Conservation (phyloP, 2,113 vertebrate genomes). For the Mesocricetus auratus region DNA sequence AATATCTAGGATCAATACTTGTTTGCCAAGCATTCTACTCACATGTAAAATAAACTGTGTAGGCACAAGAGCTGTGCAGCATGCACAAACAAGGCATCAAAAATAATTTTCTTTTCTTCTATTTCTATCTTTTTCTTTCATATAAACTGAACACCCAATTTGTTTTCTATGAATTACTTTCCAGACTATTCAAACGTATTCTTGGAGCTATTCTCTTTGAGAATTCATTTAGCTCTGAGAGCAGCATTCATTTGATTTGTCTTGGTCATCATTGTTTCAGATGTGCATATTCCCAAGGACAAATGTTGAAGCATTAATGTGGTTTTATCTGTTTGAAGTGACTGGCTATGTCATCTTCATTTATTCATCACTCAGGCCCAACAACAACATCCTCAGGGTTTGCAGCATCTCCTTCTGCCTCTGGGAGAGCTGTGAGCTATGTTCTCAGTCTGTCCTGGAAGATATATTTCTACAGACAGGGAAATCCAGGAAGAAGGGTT, state of each 20-base stretch:
- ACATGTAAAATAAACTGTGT: neutral
- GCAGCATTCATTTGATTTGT: constrained; percentile 82
- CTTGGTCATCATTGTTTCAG: constrained; percentile 75
- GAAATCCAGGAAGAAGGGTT: neutral
- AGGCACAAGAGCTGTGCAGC: constrained; percentile 26
- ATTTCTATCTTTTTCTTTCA: neutral
- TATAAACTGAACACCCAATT: constrained; percentile 39
- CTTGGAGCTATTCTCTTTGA: constrained; percentile 78
- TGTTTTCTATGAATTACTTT: constrained; percentile 81
- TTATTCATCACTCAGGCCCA: constrained; percentile 7
- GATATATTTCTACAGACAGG: neutral
- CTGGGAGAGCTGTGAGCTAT: constrained; percentile 61
- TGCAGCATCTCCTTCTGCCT: constrained; percentile 72
- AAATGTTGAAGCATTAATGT: constrained; percentile 84
- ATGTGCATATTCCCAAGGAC: constrained; percentile 77
- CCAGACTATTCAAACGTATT: constrained; percentile 79
- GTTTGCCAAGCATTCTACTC: constrained; percentile 47
- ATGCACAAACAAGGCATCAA: constrained; percentile 34
- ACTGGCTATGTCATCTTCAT: constrained; percentile 70
- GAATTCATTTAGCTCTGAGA: constrained; percentile 84
- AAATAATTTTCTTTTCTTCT: constrained; percentile 39
- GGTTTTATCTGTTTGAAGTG: constrained; percentile 82
- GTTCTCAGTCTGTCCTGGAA: constrained; percentile 52
- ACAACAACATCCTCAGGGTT: constrained; percentile 9
- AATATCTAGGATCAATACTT: constrained; percentile 10